Base-by-base conservation (phyloP, 2,888 invertebrate genomes). In the Ochropleura leucogaster region DNA sequence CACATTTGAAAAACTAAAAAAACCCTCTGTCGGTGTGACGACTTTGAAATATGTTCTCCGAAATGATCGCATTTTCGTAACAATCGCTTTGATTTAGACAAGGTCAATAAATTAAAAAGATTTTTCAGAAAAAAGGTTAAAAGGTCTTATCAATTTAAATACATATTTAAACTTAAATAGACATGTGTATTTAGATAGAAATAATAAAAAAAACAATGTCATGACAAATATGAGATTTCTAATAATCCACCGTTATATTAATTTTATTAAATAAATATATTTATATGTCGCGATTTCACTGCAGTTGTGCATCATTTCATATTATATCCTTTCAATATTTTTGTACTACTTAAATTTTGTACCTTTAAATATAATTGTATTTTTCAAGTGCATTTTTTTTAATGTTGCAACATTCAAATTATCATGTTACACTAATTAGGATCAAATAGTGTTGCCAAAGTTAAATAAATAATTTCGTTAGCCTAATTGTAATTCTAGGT, bases 191-290 rank as follows among this genome's bases (percentile, higher is more conserved):
- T 49, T 12, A 12, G 16, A 9, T 8, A 18, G 18, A 60, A 40
- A 42, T 40, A 20, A 59, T 40, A 49, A 55, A n/a, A 20, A 40
- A 62, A 49, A 62, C 4, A 46, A 53, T 84, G 81, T 82, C 81
- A 82, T 82, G 84, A 47, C 10, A 55, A 64, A 55, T 64, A 68
- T 80, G 83, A 85, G 83, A 83, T 85, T 83, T 67, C 82, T 74
- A 60, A 77, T 69, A 72, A 74, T 71, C 59, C 63, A 72, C 49
- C 46, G 40, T 71, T 20, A 53, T 70, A 53, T 44, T 12, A 3
- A 16, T 40, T 55, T 67, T n/a, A 62, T 51, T 30, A 55, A 53
- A 64, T 67, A 79, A 47, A 64, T n/a, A 68, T 49, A 66, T 49
- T 64, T 69, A 62, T 69, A 51, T 62, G 46, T 82, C 76, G 4